Conservation (phyloP, 2,113 vertebrate genomes). For the Petrocephalus zakoni region DNA sequence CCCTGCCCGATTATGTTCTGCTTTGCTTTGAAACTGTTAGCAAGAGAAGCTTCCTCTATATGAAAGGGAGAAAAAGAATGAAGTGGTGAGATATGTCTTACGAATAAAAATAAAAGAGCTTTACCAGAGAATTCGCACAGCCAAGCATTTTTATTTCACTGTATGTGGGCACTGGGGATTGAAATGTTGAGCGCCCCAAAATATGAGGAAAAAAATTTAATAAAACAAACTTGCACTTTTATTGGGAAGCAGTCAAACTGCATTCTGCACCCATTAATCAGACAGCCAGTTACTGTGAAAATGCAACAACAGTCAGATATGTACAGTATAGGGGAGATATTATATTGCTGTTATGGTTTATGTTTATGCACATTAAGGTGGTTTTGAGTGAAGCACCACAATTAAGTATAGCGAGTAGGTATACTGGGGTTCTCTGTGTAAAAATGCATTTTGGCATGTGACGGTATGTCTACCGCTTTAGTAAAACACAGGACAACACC, state of each 20-base stretch:
- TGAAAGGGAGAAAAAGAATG: not conserved
- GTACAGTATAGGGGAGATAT: not conserved
- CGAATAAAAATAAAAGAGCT: constrained; percentile 25
- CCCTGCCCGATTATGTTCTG: not conserved
- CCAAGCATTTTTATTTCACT: constrained; percentile 1
- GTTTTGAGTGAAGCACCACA: not conserved
- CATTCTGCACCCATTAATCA: constrained; percentile 8
- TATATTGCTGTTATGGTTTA: not conserved
- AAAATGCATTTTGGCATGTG: not conserved
- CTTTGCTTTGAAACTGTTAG: constrained; percentile 2
- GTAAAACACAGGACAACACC: not conserved
- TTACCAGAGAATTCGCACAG: constrained; percentile 24
- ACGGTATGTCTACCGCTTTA: not conserved
- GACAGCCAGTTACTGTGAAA: not conserved
- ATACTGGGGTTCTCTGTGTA: not conserved
- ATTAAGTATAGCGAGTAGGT: not conserved
- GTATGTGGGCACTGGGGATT: not conserved
- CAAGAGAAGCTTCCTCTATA: not conserved
- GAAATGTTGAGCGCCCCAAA: not conserved
- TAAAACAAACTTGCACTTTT: not conserved
- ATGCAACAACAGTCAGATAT: not conserved
- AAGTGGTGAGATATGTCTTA: not conserved
- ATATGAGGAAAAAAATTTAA: not conserved
- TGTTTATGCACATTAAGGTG: not conserved
- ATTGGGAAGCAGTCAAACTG: not conserved